Conservation (phyloP, 2,113 vertebrate species). For the Pterocles orientalis region DNA sequence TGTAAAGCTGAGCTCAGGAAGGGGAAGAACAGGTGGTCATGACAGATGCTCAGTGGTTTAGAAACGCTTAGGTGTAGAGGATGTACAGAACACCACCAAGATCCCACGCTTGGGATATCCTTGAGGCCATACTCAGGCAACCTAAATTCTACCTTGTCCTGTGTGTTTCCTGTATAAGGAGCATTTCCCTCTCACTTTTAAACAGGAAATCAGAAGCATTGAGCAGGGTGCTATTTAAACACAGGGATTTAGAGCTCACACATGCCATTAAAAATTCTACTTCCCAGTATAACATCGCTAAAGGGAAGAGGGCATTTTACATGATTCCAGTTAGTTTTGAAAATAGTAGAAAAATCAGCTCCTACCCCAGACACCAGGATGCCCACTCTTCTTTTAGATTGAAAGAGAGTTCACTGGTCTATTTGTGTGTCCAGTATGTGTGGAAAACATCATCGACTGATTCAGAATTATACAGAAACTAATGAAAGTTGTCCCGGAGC, state of each 20-base stretch:
- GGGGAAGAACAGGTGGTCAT: neutral
- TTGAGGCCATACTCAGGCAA: neutral
- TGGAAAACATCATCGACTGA: neutral
- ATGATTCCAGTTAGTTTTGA: neutral
- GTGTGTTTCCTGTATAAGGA: neutral
- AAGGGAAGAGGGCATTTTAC: neutral
- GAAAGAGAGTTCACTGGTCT: neutral
- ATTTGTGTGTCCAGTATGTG: neutral
- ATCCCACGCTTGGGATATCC: neutral
- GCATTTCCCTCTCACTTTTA: neutral
- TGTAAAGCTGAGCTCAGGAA: neutral
- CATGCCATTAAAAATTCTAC: neutral
- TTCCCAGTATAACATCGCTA: neutral
- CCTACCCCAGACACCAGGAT: neutral
- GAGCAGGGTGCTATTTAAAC: neutral
- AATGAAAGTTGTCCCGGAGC: neutral
- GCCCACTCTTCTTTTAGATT: neutral
- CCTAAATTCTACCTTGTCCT: neutral
- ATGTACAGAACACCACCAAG: neutral
- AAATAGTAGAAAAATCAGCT: neutral
- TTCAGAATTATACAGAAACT: neutral
- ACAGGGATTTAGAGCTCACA: neutral
- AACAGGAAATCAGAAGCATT: neutral
- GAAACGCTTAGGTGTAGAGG: neutral
- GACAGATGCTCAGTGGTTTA: neutral